These are phyloP conservation scores for Campylomormyrus numenius DNA, from an alignment of 2,113 vertebrate genomes.

Conservation along the genomic window DNA sequence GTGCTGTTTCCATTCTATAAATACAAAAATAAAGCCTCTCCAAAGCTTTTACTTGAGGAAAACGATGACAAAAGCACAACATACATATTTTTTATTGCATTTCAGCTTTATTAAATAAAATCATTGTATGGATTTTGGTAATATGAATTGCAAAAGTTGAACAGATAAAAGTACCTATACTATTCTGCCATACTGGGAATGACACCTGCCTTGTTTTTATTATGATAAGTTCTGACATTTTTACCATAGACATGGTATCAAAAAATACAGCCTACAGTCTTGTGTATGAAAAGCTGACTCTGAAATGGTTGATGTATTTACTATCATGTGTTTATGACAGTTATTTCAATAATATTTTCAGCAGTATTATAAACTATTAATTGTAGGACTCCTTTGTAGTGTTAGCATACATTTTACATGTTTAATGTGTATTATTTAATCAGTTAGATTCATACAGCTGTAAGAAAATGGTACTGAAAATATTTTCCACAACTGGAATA, in stretches of 20 bases:
- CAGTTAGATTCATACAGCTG: slow-evolving; percentile 20
- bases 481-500: slow-evolving; percentile 18
- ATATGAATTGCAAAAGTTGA: background rate
- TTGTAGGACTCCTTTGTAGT: background rate
- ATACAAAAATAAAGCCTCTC: background rate
- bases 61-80: background rate
- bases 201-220: background rate
- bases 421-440: slow-evolving; percentile 4
- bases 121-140: background rate
- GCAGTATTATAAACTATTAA: slow-evolving; percentile 8
- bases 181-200: background rate
- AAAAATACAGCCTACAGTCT: background rate
- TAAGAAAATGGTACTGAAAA: slow-evolving; percentile 24
- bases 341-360: background rate
- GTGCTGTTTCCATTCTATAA: background rate
- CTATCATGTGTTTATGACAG: background rate
- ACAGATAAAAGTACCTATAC: background rate
- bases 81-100: background rate
- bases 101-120: background rate
- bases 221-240: too few relatives aligned
- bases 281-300: background rate
- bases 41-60: background rate
- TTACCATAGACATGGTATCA: too few relatives aligned
- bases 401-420: background rate
- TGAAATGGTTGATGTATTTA: background rate